Conservation (phyloP, 2,113 vertebrate genomes). For the Pollachius pollachius region DNA sequence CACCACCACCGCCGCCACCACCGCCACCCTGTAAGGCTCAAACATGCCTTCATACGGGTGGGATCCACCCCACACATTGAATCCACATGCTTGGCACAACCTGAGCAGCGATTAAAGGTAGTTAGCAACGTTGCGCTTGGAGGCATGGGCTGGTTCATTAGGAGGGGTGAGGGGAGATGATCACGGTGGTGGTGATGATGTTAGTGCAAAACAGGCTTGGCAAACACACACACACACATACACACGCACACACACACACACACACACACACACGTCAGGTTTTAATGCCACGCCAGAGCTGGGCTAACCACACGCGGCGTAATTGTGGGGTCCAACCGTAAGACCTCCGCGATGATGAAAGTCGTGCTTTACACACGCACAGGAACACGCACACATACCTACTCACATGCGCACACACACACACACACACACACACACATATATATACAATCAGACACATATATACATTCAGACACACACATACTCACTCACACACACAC, state of each 20-base stretch:
- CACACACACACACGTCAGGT: conserved; percentile 10
- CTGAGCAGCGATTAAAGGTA: conserved; percentile 64
- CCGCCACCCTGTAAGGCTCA: too few species aligned
- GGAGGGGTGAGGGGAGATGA: conserved; percentile 42
- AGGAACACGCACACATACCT: too few species aligned
- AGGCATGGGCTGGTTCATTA: conserved; percentile 61
- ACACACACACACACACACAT: too few species aligned
- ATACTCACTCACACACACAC: too few species aligned
- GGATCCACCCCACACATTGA: conserved; percentile 47
- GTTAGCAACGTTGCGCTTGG: conserved; percentile 62
- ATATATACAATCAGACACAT: too few species aligned
- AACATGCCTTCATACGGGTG: background rate
- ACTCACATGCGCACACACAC: too few species aligned
- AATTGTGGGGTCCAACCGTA: conserved; percentile 60
- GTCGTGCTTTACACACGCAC: conserved; percentile 45
- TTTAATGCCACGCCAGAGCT: conserved; percentile 56
- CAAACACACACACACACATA: conserved; percentile 14
- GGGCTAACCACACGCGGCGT: conserved; percentile 52
- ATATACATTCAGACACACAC: too few species aligned
- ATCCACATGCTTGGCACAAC: conserved; percentile 67
- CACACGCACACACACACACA: too few species aligned
- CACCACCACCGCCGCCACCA: too few species aligned
- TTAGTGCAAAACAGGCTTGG: conserved; percentile 56
- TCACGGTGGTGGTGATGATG: conserved; percentile 33
- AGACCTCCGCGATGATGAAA: conserved; percentile 71